Percentiles rank a stretch among this genome's conserved stretches.
phyloP scores from a whole-genome alignment of 2,113 vertebrate genomes.

The Bathybates hornii region DNA sequence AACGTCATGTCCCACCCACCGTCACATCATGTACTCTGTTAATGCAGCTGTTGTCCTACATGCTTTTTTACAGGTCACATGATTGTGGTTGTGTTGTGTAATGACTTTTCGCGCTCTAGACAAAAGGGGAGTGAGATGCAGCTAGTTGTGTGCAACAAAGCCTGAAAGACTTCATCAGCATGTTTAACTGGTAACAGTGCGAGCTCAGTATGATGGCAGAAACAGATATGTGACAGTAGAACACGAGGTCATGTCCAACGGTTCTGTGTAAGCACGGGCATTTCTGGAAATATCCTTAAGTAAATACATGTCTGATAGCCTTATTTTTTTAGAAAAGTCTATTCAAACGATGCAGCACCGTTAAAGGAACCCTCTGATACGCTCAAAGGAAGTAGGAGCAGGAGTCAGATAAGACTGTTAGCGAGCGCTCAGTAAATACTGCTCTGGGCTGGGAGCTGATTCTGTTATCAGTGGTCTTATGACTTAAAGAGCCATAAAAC shows the following conservation, averaged over 20 bases:
- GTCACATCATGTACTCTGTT: not conserved
- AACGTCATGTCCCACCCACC: not conserved
- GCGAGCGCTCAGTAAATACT: not conserved
- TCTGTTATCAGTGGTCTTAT: not conserved
- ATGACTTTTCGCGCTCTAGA: not conserved
- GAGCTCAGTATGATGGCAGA: not conserved
- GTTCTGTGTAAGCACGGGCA: not conserved
- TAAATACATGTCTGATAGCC: rapidly evolving
- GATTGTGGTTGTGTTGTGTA: not conserved
- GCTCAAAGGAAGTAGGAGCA: not conserved
- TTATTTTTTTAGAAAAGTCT: not conserved
- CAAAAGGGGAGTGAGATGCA: not conserved
- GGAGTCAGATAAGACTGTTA: not conserved
- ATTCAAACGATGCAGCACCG: not conserved
- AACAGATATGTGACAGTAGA: not conserved
- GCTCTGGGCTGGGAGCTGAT: not conserved
- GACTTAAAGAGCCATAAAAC: not conserved
- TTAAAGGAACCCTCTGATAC: not conserved
- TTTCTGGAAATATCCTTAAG: not conserved
- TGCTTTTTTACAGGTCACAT: not conserved
- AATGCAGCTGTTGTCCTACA: not conserved
- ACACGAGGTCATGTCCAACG: not conserved
- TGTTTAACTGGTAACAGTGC: not conserved
- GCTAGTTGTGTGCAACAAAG: not conserved
- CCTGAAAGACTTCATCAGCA: not conserved